Evolutionary conservation across 2,888 invertebrate species (phyloP).

Genomic region (Drosophila maculinotata): DNA sequence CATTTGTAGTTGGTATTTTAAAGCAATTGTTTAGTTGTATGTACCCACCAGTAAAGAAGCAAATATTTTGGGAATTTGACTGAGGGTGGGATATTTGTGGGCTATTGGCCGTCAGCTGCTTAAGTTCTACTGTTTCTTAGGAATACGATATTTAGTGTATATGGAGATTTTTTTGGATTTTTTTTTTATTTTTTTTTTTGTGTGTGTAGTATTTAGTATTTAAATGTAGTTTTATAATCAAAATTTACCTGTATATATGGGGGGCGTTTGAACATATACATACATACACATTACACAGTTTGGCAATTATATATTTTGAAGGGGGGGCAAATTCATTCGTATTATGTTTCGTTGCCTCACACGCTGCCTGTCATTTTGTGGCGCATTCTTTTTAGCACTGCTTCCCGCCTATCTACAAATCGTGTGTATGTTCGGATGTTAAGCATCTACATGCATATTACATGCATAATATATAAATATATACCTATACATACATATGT

Average conservation of each 20-base stretch:
- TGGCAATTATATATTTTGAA: conserved; percentile 9
- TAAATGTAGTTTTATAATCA: conserved; percentile 17
- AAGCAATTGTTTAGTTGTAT: conserved; percentile 7
- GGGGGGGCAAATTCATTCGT: conserved; percentile 9
- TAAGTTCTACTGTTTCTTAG: no score
- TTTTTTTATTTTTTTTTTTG: not conserved
- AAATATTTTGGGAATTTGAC: conserved; percentile 3
- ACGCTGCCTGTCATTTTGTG: conserved; percentile 18
- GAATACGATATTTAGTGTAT: conserved; percentile 6
- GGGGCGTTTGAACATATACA: conserved; percentile 26
- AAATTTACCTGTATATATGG: conserved; percentile 35
- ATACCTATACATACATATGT: not conserved
- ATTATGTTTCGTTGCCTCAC: conserved; percentile 7
- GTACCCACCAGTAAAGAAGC: conserved; percentile 10
- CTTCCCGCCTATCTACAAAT: conserved; percentile 36
- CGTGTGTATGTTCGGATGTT: conserved; percentile 11
- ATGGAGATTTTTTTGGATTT: not conserved
- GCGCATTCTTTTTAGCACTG: conserved; percentile 7
- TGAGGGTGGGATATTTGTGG: not conserved
- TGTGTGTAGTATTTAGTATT: conserved; percentile 18
- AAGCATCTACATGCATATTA: conserved; percentile 22
- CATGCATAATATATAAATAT: not conserved
- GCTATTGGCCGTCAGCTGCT: no score
- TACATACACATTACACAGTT: conserved; percentile 29
- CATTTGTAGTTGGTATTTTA: not conserved